Evolutionary conservation across 2,113 vertebrate genomes (phyloP).

Genomic region (Mohoua ochrocephala): DNA sequence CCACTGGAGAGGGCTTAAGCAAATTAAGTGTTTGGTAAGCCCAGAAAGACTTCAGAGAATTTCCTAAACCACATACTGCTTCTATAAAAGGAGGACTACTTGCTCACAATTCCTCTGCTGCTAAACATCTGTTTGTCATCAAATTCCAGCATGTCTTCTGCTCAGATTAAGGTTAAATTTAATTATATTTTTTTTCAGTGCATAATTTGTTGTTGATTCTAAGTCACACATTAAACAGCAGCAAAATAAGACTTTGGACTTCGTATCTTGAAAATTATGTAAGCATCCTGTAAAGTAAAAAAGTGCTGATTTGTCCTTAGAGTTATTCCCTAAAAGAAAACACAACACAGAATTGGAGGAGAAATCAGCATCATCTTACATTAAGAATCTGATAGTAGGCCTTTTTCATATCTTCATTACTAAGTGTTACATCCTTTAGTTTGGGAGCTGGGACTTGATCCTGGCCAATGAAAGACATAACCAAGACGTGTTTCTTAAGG

Average conservation of each 20-base stretch:
- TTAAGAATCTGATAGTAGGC: constrained; percentile 85
- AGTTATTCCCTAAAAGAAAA: not conserved
- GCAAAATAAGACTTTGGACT: constrained; percentile 28
- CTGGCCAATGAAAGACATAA: constrained; percentile 96
- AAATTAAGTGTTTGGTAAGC: not conserved
- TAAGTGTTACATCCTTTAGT: constrained; percentile 86
- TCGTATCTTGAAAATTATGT: not conserved
- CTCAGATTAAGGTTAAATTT: not conserved
- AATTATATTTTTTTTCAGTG: not conserved
- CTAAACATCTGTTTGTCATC: not conserved
- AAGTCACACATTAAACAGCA: constrained; percentile 20
- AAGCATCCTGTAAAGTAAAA: not conserved
- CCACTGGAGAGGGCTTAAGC: not conserved
- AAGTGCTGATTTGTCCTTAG: not conserved
- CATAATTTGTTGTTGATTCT: not conserved
- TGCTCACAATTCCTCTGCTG: not conserved
- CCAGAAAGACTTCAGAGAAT: not conserved
- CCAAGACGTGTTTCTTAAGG: constrained; percentile 93
- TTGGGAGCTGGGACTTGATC: constrained; percentile 94
- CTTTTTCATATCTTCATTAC: constrained; percentile 84
- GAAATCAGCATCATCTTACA: constrained; percentile 68
- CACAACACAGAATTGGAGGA: not conserved
- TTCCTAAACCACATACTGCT: not conserved
- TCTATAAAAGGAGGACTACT: not conserved
- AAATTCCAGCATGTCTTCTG: not conserved